Conservation (phyloP, 2,888 invertebrate species). For the Rosalia funebris region DNA sequence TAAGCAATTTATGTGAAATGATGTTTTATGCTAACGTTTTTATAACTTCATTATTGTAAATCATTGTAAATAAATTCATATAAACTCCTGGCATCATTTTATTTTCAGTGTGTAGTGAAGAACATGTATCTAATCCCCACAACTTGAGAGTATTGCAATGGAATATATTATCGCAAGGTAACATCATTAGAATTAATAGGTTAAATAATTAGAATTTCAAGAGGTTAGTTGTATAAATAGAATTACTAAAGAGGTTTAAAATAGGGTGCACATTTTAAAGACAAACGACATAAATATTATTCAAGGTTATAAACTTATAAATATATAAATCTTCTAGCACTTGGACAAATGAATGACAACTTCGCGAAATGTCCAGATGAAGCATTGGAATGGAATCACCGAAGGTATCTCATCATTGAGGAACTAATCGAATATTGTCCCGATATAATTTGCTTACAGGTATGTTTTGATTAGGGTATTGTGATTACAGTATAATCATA, state of each 20-base stretch:
- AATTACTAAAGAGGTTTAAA: too few relatives aligned
- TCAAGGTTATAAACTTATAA: too few relatives aligned
- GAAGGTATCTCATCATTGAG: constrained; percentile 75
- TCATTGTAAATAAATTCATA: too few relatives aligned
- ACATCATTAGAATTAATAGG: neutral
- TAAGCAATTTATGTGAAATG: too few relatives aligned
- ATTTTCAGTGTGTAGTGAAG: constrained; percentile 63
- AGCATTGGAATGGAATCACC: constrained; percentile 75
- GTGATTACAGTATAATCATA: too few relatives aligned
- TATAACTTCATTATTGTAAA: too few relatives aligned
- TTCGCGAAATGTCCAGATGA: constrained; percentile 77
- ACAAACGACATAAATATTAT: too few relatives aligned
- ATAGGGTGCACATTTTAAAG: too few relatives aligned
- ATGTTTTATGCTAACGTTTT: too few relatives aligned
- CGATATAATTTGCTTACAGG: constrained; percentile 78
- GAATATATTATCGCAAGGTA: constrained; percentile 79
- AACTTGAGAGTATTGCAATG: constrained; percentile 74
- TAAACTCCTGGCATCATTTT: too few relatives aligned
- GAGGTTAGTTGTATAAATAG: too few relatives aligned
- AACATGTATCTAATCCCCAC: constrained; percentile 63
- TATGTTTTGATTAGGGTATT: too few relatives aligned
- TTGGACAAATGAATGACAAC: constrained; percentile 76
- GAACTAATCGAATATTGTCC: constrained; percentile 76
- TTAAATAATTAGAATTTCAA: constrained; percentile 2
- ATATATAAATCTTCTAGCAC: constrained; percentile 68